Evolutionary conservation across 2,888 invertebrate species (phyloP), one percentile per base, ranked within the genome.

Genomic region (Torymus aiolomorphi): DNA sequence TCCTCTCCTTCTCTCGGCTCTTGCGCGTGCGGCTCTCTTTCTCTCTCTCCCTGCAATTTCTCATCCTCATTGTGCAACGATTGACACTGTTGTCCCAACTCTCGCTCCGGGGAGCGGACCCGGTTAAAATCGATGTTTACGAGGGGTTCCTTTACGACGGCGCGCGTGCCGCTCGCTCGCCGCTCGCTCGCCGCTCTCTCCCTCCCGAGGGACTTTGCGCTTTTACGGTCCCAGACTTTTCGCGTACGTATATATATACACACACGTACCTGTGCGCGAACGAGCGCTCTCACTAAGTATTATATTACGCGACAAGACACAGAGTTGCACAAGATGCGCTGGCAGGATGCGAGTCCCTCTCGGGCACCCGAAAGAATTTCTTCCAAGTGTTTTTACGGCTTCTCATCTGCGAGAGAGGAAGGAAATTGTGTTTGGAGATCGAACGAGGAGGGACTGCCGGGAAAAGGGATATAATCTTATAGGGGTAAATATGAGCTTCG

Each of bases 81-180:
- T 70, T 82, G 82, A 84, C 83, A 83, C 14, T 85, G 84, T 84
- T 84, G 84, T 82, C 73, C 78, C 76, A 76, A 81, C 81, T 81
- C 73, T 79, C 81, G 42, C 78, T 57, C 16, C 69, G 8, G 78
- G 76, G 52, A 12, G 42, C 70, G 52, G 59, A 54, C 66, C 65
- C 72, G 61, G 78, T 71, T 76, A 81, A 78, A 75, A 81, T 81
- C 71, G 76, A 81, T 81, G 78, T 80, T 80, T 80, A 79, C 69
- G 74, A 77, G 78, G 75, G 79, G 42, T 42, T 61, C 72, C 52
- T 80, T 80, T 83, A 80, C 69, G 72, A 80, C 24, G 65, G 8
- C 18, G 61, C 71, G 76, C 69, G 74, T 73, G 76, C 69, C 56
- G 61, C 61, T 42, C 42, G 0, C 42, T 42, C 42, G 76, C 69